Percentiles rank a stretch among this genome's conserved stretches.
Evolutionary conservation across 2,888 invertebrate species (phyloP).

Genomic region (Sphaeridia pumilis): DNA sequence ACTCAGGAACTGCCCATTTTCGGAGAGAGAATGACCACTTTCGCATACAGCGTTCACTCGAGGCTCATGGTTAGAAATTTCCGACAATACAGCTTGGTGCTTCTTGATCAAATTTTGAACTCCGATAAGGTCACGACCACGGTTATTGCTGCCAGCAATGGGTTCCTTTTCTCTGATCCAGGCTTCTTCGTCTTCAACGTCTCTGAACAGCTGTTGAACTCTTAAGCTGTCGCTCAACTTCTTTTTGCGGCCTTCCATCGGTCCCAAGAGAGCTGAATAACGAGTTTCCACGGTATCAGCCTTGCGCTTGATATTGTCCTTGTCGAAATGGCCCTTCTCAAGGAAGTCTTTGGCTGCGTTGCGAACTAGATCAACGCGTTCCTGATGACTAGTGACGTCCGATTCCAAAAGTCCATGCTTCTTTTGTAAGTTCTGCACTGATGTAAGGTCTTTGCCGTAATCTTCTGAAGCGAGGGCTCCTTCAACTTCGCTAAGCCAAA

Average conservation of each 20-base stretch:
- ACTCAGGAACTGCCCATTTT: conserved; percentile 90
- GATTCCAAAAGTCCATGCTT: conserved; percentile 93
- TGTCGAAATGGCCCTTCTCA: conserved; percentile 90
- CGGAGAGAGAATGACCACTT: conserved; percentile 77
- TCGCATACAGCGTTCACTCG: conserved; percentile 81
- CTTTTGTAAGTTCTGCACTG: conserved; percentile 97
- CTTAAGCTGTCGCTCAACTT: conserved; percentile 82
- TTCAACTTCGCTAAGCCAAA: conserved; percentile 94
- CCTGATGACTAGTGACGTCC: conserved; percentile 91
- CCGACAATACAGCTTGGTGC: conserved; percentile 92
- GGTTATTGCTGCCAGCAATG: conserved; percentile 86
- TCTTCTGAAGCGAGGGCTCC: conserved; percentile 91
- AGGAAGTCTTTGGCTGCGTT: conserved; percentile 85
- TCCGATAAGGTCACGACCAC: conserved; percentile 93
- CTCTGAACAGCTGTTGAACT: conserved; percentile 94
- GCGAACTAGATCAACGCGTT: conserved; percentile 83
- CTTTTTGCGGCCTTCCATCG: conserved; percentile 78
- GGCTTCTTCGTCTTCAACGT: conserved; percentile 97
- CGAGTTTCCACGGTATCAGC: conserved; percentile 31
- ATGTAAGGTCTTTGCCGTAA: conserved; percentile 94
- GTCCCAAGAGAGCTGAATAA: conserved; percentile 52
- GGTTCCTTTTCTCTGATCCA: conserved; percentile 99
- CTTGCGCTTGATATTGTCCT: conserved; percentile 83
- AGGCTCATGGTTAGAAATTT: conserved; percentile 86
- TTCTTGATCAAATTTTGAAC: conserved; percentile 99